These are phyloP conservation scores for Caiman crocodilus DNA, from an alignment of 2,797 vertebrate species.

Conservation along the genomic window DNA sequence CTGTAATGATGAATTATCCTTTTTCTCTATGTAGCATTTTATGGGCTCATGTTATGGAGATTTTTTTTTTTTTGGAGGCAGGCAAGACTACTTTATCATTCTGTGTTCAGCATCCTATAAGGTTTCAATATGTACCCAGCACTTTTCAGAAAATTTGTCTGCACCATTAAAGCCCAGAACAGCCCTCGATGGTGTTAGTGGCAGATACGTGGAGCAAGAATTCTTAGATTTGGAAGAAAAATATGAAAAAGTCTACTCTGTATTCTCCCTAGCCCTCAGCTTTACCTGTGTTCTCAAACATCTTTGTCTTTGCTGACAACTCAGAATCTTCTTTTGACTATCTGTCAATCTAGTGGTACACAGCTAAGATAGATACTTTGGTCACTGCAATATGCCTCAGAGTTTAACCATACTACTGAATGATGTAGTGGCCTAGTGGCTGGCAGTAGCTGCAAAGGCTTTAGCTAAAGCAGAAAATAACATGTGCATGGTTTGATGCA, in stretches of 20 bases:
- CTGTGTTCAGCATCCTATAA: not conserved
- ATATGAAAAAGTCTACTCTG: not conserved
- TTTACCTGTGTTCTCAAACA: conserved; percentile 17
- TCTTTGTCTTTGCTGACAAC: not conserved
- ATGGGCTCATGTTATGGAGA: not conserved
- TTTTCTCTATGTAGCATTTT: not conserved
- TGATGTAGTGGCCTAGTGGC: not conserved
- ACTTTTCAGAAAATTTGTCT: conserved; percentile 69
- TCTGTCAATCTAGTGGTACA: conserved; percentile 7
- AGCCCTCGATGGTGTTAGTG: conserved; percentile 42
- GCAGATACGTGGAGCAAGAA: not conserved
- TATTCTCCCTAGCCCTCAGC: conserved; percentile 3
- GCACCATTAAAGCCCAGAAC: conserved; percentile 64
- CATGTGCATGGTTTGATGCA: not conserved
- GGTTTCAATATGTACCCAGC: conserved; percentile 74
- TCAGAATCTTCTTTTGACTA: not conserved
- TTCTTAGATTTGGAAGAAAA: conserved; percentile 36
- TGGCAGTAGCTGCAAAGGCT: not conserved
- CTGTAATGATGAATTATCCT: not conserved
- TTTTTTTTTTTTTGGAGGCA: not conserved
- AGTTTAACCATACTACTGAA: not conserved
- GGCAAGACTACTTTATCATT: not conserved
- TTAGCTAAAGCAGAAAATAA: not conserved
- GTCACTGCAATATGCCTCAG: not conserved
- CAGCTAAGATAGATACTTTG: not conserved